Conservation (phyloP, 1,140 invertebrate species). For the Apis dorsata region DNA sequence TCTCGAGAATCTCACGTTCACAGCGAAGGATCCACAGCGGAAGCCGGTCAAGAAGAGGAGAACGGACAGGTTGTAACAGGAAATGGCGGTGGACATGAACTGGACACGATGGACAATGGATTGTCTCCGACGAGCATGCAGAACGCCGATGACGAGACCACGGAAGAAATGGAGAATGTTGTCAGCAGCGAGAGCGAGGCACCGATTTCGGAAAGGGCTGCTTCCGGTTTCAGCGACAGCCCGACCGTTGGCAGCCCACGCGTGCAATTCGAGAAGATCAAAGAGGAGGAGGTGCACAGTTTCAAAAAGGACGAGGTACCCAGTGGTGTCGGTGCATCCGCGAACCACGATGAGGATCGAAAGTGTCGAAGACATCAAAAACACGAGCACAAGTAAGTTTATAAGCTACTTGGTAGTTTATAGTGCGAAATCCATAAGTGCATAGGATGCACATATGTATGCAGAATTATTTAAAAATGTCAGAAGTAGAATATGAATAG, state of each 20-base stretch:
- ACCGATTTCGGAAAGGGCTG: conserved; percentile 78
- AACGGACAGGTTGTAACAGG: conserved; percentile 47
- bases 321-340: neutral
- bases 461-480: too few species aligned
- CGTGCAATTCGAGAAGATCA: conserved; percentile 79
- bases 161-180: conserved; percentile 53
- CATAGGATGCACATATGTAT: too few species aligned
- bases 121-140: conserved; percentile 48
- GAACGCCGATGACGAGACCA: conserved; percentile 60
- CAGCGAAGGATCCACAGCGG: conserved; percentile 75
- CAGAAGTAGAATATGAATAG: too few species aligned
- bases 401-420: too few species aligned
- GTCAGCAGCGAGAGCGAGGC: conserved; percentile 76
- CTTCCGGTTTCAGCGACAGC: conserved; percentile 71
- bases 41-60: conserved; percentile 72
- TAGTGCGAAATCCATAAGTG: neutral
- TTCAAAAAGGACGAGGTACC: conserved; percentile 7
- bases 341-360: conserved; percentile 67
- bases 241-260: conserved; percentile 72
- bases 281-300: conserved; percentile 66
- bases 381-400: conserved; percentile 79
- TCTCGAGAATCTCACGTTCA: neutral
- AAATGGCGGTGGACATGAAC: conserved; percentile 56
- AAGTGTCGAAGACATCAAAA: conserved; percentile 74
- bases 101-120: conserved; percentile 67